Conservation (phyloP, 2,888 invertebrate species). For the Hypomecis punctinalis region DNA sequence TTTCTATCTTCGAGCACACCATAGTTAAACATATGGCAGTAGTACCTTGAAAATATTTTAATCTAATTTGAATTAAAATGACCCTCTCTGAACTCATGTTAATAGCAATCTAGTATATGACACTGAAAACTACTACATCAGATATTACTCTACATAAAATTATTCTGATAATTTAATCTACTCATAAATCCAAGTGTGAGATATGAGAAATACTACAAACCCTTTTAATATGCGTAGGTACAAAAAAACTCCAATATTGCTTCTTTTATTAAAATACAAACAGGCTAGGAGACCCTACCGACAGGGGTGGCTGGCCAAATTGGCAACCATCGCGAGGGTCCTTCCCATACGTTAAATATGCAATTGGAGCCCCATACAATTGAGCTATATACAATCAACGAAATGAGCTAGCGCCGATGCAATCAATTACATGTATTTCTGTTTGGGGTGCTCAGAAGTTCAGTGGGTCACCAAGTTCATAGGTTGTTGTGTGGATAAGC, state of each 20-base stretch:
- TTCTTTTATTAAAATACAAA: conserved; percentile 72
- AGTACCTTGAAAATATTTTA: not conserved
- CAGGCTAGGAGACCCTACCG: conserved; percentile 59
- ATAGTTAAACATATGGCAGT: too few species aligned
- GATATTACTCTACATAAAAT: not conserved
- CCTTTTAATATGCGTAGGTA: conserved; percentile 24
- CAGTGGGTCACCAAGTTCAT: conserved; percentile 62
- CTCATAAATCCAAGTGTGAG: conserved; percentile 5
- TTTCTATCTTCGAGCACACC: too few species aligned
- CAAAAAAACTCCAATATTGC: conserved; percentile 49
- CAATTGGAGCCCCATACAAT: conserved; percentile 80
- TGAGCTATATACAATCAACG: conserved; percentile 76
- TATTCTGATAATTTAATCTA: not conserved
- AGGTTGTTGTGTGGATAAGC: conserved; percentile 6
- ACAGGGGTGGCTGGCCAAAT: conserved; percentile 69
- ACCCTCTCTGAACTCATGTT: too few species aligned
- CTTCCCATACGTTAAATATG: conserved; percentile 82
- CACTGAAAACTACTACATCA: not conserved
- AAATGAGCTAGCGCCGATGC: conserved; percentile 79
- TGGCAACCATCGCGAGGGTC: conserved; percentile 79
- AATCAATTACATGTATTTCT: conserved; percentile 81
- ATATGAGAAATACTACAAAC: conserved; percentile 23
- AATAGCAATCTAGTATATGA: too few species aligned
- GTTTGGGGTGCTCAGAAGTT: conserved; percentile 61
- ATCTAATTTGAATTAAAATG: not conserved